Percentiles rank a stretch among this genome's conserved stretches.
Conservation (phyloP, 2,113 vertebrate species). For the Suricata suricatta region DNA sequence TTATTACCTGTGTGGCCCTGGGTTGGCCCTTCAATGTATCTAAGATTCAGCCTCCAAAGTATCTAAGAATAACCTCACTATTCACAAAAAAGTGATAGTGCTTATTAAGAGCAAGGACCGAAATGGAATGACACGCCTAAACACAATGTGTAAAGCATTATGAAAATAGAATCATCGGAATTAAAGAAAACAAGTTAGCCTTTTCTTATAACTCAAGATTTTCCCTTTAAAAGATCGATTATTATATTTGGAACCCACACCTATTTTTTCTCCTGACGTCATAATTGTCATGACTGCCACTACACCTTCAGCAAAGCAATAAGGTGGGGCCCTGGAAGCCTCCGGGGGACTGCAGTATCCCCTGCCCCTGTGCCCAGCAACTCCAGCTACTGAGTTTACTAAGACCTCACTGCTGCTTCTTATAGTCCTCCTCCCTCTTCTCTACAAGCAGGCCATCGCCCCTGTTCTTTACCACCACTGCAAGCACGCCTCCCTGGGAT, state of each 20-base stretch:
- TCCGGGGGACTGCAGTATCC: rapidly evolving
- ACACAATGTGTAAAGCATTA: background rate
- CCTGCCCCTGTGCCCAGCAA: background rate
- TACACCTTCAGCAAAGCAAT: background rate
- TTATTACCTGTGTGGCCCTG: background rate
- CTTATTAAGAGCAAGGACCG: background rate
- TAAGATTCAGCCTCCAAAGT: background rate
- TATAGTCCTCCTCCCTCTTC: background rate
- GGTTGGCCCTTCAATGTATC: background rate
- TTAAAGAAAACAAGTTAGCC: background rate
- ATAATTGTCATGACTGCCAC: background rate
- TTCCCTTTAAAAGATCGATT: background rate
- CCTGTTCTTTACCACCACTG: background rate
- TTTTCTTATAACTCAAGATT: constrained; percentile 22
- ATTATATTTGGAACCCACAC: background rate
- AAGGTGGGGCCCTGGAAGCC: background rate
- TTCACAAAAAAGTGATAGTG: background rate
- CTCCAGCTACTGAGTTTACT: background rate
- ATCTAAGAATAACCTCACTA: too few relatives aligned
- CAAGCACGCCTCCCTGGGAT: background rate
- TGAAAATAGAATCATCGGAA: background rate
- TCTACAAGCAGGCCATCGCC: background rate
- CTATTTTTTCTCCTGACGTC: background rate
- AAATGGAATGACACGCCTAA: background rate
- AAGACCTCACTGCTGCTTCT: background rate